Base-by-base conservation (phyloP, 2,888 invertebrate species). In the Gymnoscelis rufifasciata region DNA sequence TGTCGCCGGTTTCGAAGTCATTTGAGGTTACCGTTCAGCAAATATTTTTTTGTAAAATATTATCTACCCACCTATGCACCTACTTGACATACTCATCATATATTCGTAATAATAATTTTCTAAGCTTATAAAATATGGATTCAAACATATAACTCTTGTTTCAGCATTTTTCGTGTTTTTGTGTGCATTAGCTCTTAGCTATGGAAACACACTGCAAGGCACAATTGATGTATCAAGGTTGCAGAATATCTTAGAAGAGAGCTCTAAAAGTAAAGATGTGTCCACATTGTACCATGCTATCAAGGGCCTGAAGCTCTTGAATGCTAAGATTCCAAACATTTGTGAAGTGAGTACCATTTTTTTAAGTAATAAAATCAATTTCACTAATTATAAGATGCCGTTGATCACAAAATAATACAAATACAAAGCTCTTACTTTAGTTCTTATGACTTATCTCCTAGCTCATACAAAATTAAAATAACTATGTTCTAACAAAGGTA, bases 251-350 rank as follows among this genome's bases (percentile, higher is more conserved):
- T 66, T 89, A 1, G 71, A 83, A 52, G 87, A 88, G 5, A 90
- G 89, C 26, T 59, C 90, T 3, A 82, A 79, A 50, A 90, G 89
- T 44, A 89, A 89, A 57, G 94, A 95, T 70, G 66, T 94, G 35
- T 80, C 91, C 43, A 80, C 91, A 3, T 76, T 94, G 23, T 94
- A 95, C 71, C 93, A 94, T 83, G 92, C 94, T 2, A 89, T 93
- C 0, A 88, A 92, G 43, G 97, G 96, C 36, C 90, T 93, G 44
- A 92, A 91, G 58, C 79, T 92, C 35, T 82, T 95, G 1, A 92
- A 91, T 60, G 90, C 90, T 56, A 74, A 90, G 8, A 73, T 93
- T 48, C 90, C 88, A 28, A 83, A 90, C 67, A 67, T 91, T 68
- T 89, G 92, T 84, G 77, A 91, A 77, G 93, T 93, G 75, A 83